Evolutionary conservation across 2,888 invertebrate species (phyloP).

Genomic region (Leptothorax acervorum): DNA sequence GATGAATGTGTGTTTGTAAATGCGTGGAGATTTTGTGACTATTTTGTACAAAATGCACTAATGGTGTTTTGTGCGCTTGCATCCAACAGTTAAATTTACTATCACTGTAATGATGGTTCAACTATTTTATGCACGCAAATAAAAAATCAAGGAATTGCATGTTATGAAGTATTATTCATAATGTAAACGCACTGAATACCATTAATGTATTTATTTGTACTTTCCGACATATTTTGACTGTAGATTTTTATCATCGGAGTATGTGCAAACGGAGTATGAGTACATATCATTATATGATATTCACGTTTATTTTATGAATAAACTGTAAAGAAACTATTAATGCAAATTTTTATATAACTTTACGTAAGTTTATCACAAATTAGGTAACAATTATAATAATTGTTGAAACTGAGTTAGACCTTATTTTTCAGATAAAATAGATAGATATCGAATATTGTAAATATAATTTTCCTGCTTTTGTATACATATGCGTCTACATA

Average conservation of each 20-base stretch:
- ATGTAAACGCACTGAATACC: not conserved
- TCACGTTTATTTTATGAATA: conserved; percentile 2
- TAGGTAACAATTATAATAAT: conserved; percentile 1
- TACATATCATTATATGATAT: not conserved
- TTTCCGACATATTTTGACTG: conserved; percentile 13
- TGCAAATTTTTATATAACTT: not conserved
- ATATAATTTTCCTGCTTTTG: conserved; percentile 1
- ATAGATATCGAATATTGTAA: conserved; percentile 22
- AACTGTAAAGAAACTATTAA: not conserved
- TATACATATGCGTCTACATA: not conserved
- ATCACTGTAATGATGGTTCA: not conserved
- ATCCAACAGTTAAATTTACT: not conserved
- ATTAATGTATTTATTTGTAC: conserved; percentile 8
- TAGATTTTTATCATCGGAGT: conserved; percentile 18
- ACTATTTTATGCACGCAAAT: not conserved
- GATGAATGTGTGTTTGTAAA: conserved; percentile 1
- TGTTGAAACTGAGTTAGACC: not conserved
- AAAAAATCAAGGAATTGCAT: not conserved
- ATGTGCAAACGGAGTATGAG: conserved; percentile 7
- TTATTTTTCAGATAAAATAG: not conserved
- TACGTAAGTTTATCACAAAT: conserved; percentile 9
- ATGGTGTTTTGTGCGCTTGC: not conserved
- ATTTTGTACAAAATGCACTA: not conserved
- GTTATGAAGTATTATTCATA: not conserved
- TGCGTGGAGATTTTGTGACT: conserved; percentile 2